Conservation (phyloP, 1,140 invertebrate species). For the Drosophila truncata region DNA sequence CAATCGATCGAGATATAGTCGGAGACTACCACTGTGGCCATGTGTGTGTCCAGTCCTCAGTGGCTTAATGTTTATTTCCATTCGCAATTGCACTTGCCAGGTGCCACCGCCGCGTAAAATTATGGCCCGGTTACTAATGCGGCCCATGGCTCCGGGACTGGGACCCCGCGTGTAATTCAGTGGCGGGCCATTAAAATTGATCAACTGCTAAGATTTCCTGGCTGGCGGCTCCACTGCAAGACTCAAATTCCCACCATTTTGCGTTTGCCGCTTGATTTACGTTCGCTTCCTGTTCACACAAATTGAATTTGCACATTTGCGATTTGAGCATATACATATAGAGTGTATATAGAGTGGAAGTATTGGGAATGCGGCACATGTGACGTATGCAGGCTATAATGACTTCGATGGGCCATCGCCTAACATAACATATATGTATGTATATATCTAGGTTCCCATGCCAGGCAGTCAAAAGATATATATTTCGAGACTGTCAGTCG, state of each 20-base stretch:
- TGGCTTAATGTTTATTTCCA: constrained; percentile 61
- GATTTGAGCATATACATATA: not conserved
- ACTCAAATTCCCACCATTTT: constrained; percentile 36
- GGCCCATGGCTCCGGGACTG: constrained; percentile 11
- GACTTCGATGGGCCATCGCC: constrained; percentile 38
- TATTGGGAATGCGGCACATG: constrained; percentile 14
- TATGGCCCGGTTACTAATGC: constrained; percentile 42
- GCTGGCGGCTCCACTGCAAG: constrained; percentile 6
- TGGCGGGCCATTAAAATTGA: constrained; percentile 69
- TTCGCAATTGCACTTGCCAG: constrained; percentile 53
- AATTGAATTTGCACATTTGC: constrained; percentile 43
- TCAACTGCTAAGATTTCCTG: constrained; percentile 69
- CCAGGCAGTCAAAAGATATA: constrained; percentile 55
- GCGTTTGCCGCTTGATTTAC: constrained; percentile 25
- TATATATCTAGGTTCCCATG: constrained; percentile 7
- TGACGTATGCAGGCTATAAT: constrained; percentile 20
- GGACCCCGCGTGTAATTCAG: constrained; percentile 53
- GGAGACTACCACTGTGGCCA: constrained; percentile 14
- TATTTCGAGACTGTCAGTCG: constrained; percentile 46
- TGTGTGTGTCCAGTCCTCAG: constrained; percentile 28
- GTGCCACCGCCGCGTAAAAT: constrained; percentile 22
- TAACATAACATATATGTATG: constrained; percentile 33
- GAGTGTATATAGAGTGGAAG: not conserved
- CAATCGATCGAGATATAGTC: not conserved
- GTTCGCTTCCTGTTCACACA: constrained; percentile 26